Evolutionary conservation across 2,888 invertebrate genomes (phyloP).

Genomic region (Adineta ricciae): DNA sequence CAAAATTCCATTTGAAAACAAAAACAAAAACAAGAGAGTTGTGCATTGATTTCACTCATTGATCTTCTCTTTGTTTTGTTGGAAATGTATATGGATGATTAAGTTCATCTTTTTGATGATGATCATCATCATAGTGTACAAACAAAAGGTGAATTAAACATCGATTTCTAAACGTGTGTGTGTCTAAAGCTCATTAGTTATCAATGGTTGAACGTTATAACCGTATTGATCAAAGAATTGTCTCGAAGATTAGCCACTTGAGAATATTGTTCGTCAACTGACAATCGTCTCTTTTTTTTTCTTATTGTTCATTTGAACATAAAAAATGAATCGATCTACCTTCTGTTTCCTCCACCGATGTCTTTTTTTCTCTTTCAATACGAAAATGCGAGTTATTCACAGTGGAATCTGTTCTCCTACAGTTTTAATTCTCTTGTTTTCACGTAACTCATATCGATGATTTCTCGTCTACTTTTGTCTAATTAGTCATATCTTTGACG

Average conservation of each 20-base stretch:
- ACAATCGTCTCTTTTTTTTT: background rate
- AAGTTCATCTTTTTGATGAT: background rate
- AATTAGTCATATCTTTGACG: background rate
- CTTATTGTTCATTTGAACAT: background rate
- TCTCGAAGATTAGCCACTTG: background rate
- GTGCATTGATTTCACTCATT: background rate
- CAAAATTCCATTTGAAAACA: background rate
- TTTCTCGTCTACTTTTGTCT: too few species aligned
- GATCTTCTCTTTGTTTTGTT: background rate
- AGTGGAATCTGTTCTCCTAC: background rate
- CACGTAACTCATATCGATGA: too few species aligned
- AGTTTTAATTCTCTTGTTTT: background rate
- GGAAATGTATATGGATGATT: background rate
- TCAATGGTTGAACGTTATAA: conserved; percentile 1
- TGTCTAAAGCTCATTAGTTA: background rate
- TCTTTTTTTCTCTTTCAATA: too few species aligned
- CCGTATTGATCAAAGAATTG: conserved; percentile 15
- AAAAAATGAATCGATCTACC: background rate
- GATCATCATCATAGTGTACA: background rate
- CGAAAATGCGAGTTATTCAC: background rate
- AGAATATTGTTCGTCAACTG: background rate
- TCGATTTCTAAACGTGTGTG: background rate
- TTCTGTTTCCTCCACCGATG: background rate
- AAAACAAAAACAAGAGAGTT: background rate
- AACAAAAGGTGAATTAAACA: background rate